Evolutionary conservation across 2,888 invertebrate species (phyloP).

Genomic region (Nebria salina): DNA sequence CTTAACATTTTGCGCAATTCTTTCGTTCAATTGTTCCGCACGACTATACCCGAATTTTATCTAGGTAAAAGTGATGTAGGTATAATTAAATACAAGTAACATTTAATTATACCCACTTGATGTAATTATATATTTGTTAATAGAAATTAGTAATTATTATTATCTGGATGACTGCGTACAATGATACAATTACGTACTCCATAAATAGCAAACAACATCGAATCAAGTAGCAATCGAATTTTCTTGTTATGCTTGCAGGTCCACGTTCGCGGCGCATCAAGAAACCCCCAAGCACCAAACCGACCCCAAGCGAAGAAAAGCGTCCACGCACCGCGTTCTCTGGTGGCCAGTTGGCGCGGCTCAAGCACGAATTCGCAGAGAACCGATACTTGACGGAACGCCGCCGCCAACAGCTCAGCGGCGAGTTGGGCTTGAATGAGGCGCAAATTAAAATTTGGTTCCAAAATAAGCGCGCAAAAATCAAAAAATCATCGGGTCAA

Average conservation of each 20-base stretch:
- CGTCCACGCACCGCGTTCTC: constrained; percentile 96
- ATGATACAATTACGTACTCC: no score
- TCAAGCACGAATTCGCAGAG: constrained; percentile 93
- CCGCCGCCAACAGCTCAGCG: constrained; percentile 88
- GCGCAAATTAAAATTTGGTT: constrained; percentile 99
- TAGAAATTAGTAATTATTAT: neutral
- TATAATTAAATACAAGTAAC: neutral
- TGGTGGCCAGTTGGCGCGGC: constrained; percentile 87
- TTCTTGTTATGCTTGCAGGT: constrained; percentile 61
- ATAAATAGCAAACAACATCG: no score
- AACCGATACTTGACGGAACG: constrained; percentile 94
- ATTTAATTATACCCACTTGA: neutral
- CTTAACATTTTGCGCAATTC: constrained; percentile 23
- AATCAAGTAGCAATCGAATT: neutral
- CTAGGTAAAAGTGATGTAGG: neutral
- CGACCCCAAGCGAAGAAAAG: constrained; percentile 80
- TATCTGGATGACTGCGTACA: neutral
- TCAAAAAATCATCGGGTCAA: constrained; percentile 90
- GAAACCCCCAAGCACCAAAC: constrained; percentile 57
- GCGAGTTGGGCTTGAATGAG: constrained; percentile 91
- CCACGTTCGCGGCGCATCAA: constrained; percentile 69
- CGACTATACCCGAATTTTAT: neutral
- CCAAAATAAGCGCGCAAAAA: constrained; percentile 96
- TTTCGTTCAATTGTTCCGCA: neutral
- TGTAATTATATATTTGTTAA: constrained; percentile 11